These are phyloP conservation scores for Tipula unca DNA, from an alignment of 2,888 invertebrate genomes.

Conservation along the genomic window DNA sequence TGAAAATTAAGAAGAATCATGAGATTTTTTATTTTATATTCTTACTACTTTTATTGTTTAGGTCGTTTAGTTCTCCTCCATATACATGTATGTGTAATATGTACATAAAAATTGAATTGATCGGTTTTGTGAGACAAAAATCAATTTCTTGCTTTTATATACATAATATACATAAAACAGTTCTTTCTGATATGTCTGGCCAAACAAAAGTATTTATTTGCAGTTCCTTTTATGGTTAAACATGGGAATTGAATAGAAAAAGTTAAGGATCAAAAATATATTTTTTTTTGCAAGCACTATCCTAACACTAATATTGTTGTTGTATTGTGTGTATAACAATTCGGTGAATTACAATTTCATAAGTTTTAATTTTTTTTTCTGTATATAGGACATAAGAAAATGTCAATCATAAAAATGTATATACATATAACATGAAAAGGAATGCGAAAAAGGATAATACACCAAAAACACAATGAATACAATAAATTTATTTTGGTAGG, in stretches of 20 bases:
- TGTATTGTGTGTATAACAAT: not conserved
- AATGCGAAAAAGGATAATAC: not conserved
- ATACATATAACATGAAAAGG: not conserved
- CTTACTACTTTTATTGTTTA: not conserved
- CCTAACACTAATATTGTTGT: not conserved
- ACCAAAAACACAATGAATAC: not conserved
- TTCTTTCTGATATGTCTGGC: not conserved
- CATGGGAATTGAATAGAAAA: not conserved
- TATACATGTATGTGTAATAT: not conserved
- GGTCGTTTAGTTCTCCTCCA: not conserved
- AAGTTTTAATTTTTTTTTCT: not conserved
- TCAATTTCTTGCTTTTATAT: not conserved
- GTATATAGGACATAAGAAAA: not conserved
- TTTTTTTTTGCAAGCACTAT: not conserved
- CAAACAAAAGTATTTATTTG: not conserved
- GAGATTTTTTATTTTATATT: not conserved
- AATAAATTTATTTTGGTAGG: constrained; percentile 8
- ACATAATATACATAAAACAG: not conserved
- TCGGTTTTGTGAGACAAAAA: not conserved
- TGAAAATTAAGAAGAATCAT: not conserved
- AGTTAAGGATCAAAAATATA: not conserved
- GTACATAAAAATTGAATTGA: not conserved
- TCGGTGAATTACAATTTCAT: not conserved
- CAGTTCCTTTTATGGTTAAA: not conserved
- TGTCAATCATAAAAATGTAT: not conserved